Percentiles rank a stretch among this genome's conserved stretches.
Conservation (phyloP, 2,113 vertebrate species). For the Salvelinus fontinalis region DNA sequence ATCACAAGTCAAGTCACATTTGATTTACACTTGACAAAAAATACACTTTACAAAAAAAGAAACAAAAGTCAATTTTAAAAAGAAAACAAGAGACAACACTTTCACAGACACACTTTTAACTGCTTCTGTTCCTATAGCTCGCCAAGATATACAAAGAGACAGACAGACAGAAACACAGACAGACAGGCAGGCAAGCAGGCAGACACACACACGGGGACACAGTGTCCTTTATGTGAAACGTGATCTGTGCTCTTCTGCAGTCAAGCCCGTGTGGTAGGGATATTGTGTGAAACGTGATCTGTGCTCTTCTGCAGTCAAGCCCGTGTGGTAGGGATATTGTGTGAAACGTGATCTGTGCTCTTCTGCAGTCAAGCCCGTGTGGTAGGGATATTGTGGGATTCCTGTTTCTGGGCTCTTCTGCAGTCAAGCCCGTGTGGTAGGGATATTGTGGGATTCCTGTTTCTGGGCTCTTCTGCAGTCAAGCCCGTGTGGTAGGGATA, state of each 20-base stretch:
- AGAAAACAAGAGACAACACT: background rate
- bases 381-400: no score
- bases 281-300: background rate
- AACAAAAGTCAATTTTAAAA: background rate
- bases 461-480: no score
- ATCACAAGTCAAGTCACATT: no score
- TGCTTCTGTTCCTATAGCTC: background rate
- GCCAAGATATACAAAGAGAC: constrained; percentile 4
- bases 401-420: no score
- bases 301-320: no score
- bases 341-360: background rate
- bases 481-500: background rate
- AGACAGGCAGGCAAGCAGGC: background rate
- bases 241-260: background rate
- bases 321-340: background rate
- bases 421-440: background rate
- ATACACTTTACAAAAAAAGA: background rate
- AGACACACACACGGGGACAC: background rate
- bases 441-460: background rate
- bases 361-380: no score
- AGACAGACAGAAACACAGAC: background rate
- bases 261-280: background rate
- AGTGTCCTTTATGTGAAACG: background rate
- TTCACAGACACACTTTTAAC: background rate
- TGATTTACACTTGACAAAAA: no score